Base-by-base conservation (phyloP, 2,113 vertebrate species). In the Peromyscus polionotus region DNA sequence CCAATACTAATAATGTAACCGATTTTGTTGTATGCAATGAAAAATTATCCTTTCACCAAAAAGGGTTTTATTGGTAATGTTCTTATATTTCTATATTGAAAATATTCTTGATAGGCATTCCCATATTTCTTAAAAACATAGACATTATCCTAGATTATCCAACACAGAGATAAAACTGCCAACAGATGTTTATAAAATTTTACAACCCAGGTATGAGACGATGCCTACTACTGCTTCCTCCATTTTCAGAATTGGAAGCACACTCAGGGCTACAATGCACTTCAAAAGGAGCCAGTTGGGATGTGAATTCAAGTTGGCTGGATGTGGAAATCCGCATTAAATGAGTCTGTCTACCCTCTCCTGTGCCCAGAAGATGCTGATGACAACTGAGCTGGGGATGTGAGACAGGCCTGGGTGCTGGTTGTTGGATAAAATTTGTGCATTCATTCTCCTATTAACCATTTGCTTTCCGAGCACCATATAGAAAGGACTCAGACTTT, bases 21-120 rank as follows among this genome's bases (percentile, higher is more conserved):
- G 83, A 68, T 26, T 68, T 83, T 57, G 31, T 16, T 83, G 3
- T 57, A 3, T 65, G 91, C n/a, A 68, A 36, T 93, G 51, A 90
- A 94, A 87, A 72, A 92, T 33, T 54, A 39, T 59, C 73, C 65
- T 91, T 92, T 93, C 79, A 88, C 31, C 33, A 57, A 39, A 91
- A 39, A 88, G 33, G 12, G 79, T 48, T 87, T 90, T 76, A 90
- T 17, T 84, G 45, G 75, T 81, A 57, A 90, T 68, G 26, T 33
- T 77, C 19, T n/a, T 31, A 1, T 72, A 76, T 70, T 86, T 90
- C 81, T 73, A 13, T 48, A 54, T 17, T 12, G 19, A 48, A 70
- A 81, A 67, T 54, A 7, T 20, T 63, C 17, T 48, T 51, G 7
- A 45, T 59, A 81, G 95, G 10, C 26, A 95, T 19, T 45, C 91